phyloP scores from a whole-genome alignment of 2,113 vertebrate species.

The Epinephelus cyanopodus region DNA sequence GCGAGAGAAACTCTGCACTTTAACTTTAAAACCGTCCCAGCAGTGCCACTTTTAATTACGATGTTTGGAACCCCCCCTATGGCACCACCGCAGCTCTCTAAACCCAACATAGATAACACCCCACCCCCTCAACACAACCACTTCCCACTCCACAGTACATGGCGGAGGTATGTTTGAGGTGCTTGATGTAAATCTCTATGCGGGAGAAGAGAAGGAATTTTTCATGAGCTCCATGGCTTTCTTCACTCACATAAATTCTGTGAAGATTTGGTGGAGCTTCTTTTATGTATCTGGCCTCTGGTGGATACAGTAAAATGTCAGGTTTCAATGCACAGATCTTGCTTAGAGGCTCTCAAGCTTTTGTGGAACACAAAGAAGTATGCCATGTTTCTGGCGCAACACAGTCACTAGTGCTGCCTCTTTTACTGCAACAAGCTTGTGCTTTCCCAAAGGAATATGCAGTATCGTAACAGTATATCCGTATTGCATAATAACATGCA shows the following conservation, averaged over 20 bases:
- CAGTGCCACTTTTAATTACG: slow-evolving; percentile 77
- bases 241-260: slow-evolving; percentile 61
- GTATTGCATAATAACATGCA: not conserved
- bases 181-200: slow-evolving; percentile 63
- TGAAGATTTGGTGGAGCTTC: slow-evolving; percentile 64
- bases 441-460: slow-evolving; percentile 13
- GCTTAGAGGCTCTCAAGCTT: slow-evolving; percentile 32
- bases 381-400: slow-evolving; percentile 33
- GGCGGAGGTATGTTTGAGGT: slow-evolving; percentile 55
- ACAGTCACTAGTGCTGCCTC: slow-evolving; percentile 3
- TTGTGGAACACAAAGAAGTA: slow-evolving; percentile 30
- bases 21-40: slow-evolving; percentile 66
- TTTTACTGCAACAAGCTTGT: slow-evolving; percentile 8
- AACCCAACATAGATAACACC: slow-evolving; percentile 42
- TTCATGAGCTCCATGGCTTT: slow-evolving; percentile 69
- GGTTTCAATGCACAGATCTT: slow-evolving; percentile 51
- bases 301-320: slow-evolving; percentile 65
- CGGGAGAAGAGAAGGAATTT: slow-evolving; percentile 68
- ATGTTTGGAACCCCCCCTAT: slow-evolving; percentile 37
- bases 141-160: slow-evolving; percentile 33
- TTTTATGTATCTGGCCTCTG: slow-evolving; percentile 65
- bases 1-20: slow-evolving; percentile 36
- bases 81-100: slow-evolving; percentile 35
- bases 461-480: not conserved
- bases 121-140: not conserved